Percentiles rank a stretch among this genome's conserved stretches.
Evolutionary conservation across 2,797 vertebrate species (phyloP).

Genomic region (Coreius guichenoti): DNA sequence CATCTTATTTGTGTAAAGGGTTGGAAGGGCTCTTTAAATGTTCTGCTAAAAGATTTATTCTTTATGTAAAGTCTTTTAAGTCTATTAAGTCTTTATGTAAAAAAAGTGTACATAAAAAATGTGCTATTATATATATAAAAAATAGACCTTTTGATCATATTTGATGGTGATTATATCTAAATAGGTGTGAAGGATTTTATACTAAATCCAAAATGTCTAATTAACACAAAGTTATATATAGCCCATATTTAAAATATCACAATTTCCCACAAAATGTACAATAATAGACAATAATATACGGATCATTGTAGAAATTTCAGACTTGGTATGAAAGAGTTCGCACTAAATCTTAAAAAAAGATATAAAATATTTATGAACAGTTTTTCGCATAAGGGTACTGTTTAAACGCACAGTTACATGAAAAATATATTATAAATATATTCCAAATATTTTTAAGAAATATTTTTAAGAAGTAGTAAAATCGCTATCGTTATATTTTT

Average conservation of each 20-base stretch:
- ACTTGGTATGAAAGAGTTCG: background rate
- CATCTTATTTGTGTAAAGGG: no score
- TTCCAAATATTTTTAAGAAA: no score
- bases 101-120: background rate
- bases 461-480: no score
- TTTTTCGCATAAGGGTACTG: background rate
- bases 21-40: no score
- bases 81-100: no score
- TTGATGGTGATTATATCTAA: background rate
- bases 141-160: background rate
- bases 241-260: background rate
- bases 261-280: background rate
- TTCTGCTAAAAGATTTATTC: background rate
- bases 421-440: no score
- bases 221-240: background rate
- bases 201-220: background rate
- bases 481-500: no score
- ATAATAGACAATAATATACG: background rate
- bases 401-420: no score
- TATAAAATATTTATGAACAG: background rate
- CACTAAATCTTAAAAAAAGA: background rate
- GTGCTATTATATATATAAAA: no score
- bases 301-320: background rate
- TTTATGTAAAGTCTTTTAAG: no score
- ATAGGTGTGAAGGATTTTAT: background rate